Conservation (phyloP, 2,113 vertebrate species). For the Nettapus auritus region DNA sequence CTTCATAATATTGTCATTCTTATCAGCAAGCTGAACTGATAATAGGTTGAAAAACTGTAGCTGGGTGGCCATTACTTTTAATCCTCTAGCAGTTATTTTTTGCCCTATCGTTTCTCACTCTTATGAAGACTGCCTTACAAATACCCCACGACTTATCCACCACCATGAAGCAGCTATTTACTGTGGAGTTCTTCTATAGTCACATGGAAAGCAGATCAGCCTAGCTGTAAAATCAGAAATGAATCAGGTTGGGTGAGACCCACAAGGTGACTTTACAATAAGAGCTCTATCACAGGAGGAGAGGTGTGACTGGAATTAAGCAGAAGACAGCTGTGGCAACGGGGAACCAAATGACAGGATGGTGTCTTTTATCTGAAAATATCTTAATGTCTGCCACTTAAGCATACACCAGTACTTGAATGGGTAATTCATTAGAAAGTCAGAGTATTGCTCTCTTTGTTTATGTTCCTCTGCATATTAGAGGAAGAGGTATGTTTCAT, state of each 20-base stretch:
- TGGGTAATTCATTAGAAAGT: not conserved
- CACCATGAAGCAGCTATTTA: not conserved
- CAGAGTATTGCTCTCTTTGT: not conserved
- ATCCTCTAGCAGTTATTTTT: not conserved
- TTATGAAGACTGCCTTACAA: constrained; percentile 1
- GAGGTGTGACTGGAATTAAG: constrained; percentile 71
- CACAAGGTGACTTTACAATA: constrained; percentile 73
- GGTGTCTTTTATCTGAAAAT: constrained; percentile 41
- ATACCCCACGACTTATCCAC: not conserved
- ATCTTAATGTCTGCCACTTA: constrained; percentile 38
- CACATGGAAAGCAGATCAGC: constrained; percentile 49
- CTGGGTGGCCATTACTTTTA: constrained; percentile 25
- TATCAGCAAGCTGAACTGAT: constrained; percentile 50
- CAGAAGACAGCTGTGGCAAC: constrained; percentile 31
- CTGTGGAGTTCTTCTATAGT: constrained; percentile 28
- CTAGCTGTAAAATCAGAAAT: constrained; percentile 49
- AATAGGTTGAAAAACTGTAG: constrained; percentile 18
- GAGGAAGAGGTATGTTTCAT: not conserved
- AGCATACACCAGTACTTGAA: not conserved
- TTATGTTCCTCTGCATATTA: not conserved
- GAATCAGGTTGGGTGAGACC: not conserved
- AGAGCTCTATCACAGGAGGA: constrained; percentile 42
- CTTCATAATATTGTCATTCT: constrained; percentile 14
- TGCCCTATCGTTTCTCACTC: not conserved
- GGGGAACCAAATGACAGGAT: constrained; percentile 36